A percentile compares a stretch with the other conserved stretches of the same genome.
Evolutionary conservation across 2,888 invertebrate species (phyloP).

Genomic region (Ophraella communa): DNA sequence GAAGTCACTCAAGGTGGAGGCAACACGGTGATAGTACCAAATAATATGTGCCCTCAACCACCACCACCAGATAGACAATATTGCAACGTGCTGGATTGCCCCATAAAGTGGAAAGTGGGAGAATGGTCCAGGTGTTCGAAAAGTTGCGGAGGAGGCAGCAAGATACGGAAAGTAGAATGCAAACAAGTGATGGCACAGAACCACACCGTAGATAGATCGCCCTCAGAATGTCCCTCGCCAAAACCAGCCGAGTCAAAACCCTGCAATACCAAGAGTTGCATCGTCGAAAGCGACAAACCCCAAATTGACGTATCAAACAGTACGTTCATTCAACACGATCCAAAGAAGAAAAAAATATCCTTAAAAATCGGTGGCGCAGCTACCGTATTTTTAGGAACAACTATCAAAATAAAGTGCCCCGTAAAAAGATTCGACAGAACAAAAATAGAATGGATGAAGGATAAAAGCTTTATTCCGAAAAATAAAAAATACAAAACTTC

Average conservation of each 20-base stretch:
- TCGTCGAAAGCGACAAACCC: slow-evolving; percentile 73
- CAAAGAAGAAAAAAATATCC: slow-evolving; percentile 80
- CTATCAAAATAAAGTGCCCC: slow-evolving; percentile 93
- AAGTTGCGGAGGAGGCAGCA: slow-evolving; percentile 91
- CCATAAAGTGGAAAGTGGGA: slow-evolving; percentile 83
- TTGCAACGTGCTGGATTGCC: slow-evolving; percentile 93
- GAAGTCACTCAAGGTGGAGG: slow-evolving; percentile 85
- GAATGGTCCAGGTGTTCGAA: slow-evolving; percentile 93
- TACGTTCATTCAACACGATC: slow-evolving; percentile 84
- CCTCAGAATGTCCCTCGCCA: slow-evolving; percentile 76
- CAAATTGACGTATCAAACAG: slow-evolving; percentile 81
- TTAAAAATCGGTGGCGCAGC: slow-evolving; percentile 91
- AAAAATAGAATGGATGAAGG: slow-evolving; percentile 89
- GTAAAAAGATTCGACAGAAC: slow-evolving; percentile 83
- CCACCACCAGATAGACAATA: slow-evolving; percentile 87
- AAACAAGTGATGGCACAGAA: slow-evolving; percentile 93
- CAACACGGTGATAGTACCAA: slow-evolving; percentile 91
- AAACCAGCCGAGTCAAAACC: slow-evolving; percentile 80
- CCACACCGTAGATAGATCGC: slow-evolving; percentile 81
- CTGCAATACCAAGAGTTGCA: slow-evolving; percentile 85
- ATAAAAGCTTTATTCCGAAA: slow-evolving; percentile 77
- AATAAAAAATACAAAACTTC: slow-evolving; percentile 87
- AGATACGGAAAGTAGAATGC: slow-evolving; percentile 84
- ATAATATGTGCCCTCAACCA: slow-evolving; percentile 91
- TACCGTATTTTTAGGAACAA: slow-evolving; percentile 87